These are phyloP conservation scores for Xyliphius kryptos DNA, from an alignment of 2,113 vertebrate species.

Conservation along the genomic window DNA sequence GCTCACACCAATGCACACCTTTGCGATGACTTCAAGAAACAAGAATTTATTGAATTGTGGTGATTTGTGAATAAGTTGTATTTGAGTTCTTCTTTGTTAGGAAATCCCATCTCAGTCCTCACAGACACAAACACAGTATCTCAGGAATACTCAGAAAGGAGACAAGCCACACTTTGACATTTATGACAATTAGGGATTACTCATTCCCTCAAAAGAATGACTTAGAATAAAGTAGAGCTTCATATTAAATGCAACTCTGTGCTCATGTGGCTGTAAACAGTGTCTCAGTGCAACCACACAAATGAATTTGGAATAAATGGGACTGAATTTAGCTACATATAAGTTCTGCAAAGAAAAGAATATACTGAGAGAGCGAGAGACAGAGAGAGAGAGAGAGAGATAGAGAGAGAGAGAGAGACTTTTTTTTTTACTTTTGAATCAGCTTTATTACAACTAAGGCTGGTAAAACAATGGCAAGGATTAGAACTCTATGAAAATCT, in stretches of 20 bases:
- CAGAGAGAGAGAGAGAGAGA: too few species aligned
- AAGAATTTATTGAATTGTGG: slow-evolving; percentile 5
- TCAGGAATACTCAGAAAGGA: slow-evolving; percentile 17
- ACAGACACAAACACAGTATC: slow-evolving; percentile 10
- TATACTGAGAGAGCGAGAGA: neutral
- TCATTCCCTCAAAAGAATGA: slow-evolving; percentile 25
- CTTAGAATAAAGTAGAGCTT: slow-evolving; percentile 21
- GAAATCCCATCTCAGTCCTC: slow-evolving; percentile 17
- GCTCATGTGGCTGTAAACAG: slow-evolving; percentile 28
- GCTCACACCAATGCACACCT: slow-evolving; percentile 26
- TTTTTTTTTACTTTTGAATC: too few species aligned
- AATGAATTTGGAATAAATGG: slow-evolving; percentile 24
- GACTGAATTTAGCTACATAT: neutral
- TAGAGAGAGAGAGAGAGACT: too few species aligned
- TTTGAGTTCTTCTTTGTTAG: slow-evolving; percentile 22
- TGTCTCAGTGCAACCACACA: slow-evolving; percentile 27
- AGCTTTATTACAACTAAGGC: too few species aligned
- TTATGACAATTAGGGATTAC: slow-evolving; percentile 41
- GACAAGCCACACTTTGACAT: slow-evolving; percentile 33
- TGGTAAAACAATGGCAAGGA: slow-evolving; percentile 30
- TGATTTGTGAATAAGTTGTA: slow-evolving; percentile 21
- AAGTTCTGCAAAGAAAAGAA: neutral
- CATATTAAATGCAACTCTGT: slow-evolving; percentile 29
- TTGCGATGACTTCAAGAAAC: slow-evolving; percentile 14
- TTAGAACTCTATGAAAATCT: slow-evolving; percentile 30